Conservation (phyloP, 2,797 vertebrate genomes). For the Apogon talboti region DNA sequence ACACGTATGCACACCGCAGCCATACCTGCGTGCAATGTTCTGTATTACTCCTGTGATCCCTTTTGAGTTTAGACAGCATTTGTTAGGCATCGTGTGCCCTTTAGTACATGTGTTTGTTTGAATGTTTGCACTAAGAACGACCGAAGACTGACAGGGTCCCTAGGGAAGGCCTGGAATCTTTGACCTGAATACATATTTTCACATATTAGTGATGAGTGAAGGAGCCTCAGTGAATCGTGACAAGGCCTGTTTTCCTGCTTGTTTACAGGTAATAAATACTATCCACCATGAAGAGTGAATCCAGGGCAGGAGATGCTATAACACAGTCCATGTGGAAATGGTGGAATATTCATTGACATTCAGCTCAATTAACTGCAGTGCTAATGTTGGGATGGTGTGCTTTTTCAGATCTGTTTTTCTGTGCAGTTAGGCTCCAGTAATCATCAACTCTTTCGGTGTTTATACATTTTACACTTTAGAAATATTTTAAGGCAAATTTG, state of each 20-base stretch:
- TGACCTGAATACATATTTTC: conserved; percentile 83
- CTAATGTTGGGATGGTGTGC: conserved; percentile 11
- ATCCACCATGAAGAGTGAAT: conserved; percentile 57
- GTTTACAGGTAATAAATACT: conserved; percentile 81
- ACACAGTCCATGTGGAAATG: conserved; percentile 47
- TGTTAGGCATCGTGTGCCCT: conserved; percentile 48
- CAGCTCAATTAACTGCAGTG: conserved; percentile 50
- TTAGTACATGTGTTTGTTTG: conserved; percentile 67
- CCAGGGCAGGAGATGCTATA: conserved; percentile 62
- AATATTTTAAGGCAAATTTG: too few species aligned
- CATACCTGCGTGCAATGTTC: conserved; percentile 12
- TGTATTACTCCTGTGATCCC: conserved; percentile 22
- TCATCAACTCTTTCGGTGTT: too few species aligned
- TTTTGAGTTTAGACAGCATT: conserved; percentile 42
- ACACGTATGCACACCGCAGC: conserved; percentile 5
- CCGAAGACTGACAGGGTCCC: conserved; percentile 68
- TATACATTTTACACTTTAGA: too few species aligned
- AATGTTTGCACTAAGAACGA: conserved; percentile 66
- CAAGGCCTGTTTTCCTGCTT: conserved; percentile 67
- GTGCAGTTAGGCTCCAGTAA: too few species aligned
- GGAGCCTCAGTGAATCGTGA: conserved; percentile 74
- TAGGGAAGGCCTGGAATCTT: conserved; percentile 71
- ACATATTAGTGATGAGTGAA: conserved; percentile 75
- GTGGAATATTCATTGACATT: conserved; percentile 64
- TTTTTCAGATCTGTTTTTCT: conserved; percentile 3